Percentiles rank a stretch among this genome's conserved stretches.
These are phyloP conservation scores for Drosophila limbata DNA, from an alignment of 2,888 invertebrate species.

Conservation along the genomic window DNA sequence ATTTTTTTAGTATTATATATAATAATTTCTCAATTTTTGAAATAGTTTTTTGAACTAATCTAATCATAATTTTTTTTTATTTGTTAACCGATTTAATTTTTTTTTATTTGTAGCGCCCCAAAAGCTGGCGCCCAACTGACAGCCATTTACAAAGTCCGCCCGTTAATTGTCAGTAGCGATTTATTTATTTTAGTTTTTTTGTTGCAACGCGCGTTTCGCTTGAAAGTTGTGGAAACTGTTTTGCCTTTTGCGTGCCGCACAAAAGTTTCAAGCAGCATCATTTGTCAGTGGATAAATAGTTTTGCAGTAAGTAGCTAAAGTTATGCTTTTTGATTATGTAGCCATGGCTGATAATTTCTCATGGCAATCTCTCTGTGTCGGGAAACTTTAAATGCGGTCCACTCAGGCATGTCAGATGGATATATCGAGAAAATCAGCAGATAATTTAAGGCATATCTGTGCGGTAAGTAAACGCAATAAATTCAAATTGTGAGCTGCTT, in stretches of 20 bases:
- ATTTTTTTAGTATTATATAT: too few relatives aligned
- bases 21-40: too few relatives aligned
- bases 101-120: too few relatives aligned
- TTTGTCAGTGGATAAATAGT: constrained; percentile 81
- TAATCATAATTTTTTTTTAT: too few relatives aligned
- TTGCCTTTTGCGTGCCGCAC: constrained; percentile 72
- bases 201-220: constrained; percentile 42
- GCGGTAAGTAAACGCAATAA: constrained; percentile 58
- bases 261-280: constrained; percentile 75
- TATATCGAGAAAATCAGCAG: neutral
- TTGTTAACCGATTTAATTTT: too few relatives aligned
- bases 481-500: constrained; percentile 69
- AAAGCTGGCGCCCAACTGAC: constrained; percentile 11
- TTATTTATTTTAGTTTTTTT: constrained; percentile 26
- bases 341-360: constrained; percentile 70
- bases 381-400: constrained; percentile 54
- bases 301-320: constrained; percentile 77
- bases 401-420: constrained; percentile 31
- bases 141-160: neutral
- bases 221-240: constrained; percentile 76
- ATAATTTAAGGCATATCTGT: constrained; percentile 19
- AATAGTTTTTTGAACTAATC: too few relatives aligned
- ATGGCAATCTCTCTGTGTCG: constrained; percentile 50
- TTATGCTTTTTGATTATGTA: constrained; percentile 79
- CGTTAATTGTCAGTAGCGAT: constrained; percentile 37